Evolutionary conservation across 2,113 vertebrate species (phyloP), one percentile per base, ranked within the genome.

Genomic region (Tursiops truncatus): DNA sequence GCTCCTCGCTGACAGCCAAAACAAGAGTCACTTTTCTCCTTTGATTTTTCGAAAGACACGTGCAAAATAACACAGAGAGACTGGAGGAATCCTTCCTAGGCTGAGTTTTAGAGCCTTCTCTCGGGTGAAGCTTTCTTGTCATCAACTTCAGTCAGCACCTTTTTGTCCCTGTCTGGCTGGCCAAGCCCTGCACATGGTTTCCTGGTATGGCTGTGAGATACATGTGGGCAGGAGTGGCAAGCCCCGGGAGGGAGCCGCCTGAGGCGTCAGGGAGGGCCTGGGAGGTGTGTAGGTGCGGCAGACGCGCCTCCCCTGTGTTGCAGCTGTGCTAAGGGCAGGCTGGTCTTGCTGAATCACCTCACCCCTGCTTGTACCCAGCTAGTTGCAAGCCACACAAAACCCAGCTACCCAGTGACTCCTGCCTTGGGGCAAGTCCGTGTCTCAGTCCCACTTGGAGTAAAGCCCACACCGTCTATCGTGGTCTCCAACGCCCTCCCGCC

Each of bases 191-290:
- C 8, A 0, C 14, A 21, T 12, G 76, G 41, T 20, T 87, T 92
- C 67, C 44, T n/a, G 58, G 56, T 28, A 41, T 53, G 77, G 85
- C 38, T 17, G 33, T 53, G 90, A 28, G 90, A 31, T 6, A 13
- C 28, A 4, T 0, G 6, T 2, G 8, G 41, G 60, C 2, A 3
- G 68, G 77, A 31, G 50, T 2, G 38, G 6, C 7, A 7, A 21
- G 53, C 26, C 62, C 23, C 26, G 0, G 71, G 20, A 28, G 23
- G 33, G 71, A 28, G 41, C 13, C 12, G 1, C 8, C 15, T 0
- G 0, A 15, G 70, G 53, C 25, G 0, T 0, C 2, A 6, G 28
- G 47, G 31, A 11, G 8, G 2, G 4, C 21, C 74, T 1, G 3
- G 18, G 60, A 33, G 33, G 60, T 6, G 14, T 31, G 18, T 4